Percentiles rank a stretch among this genome's conserved stretches.
Conservation (phyloP, 2,113 vertebrate genomes). For the Arizona elegans region DNA sequence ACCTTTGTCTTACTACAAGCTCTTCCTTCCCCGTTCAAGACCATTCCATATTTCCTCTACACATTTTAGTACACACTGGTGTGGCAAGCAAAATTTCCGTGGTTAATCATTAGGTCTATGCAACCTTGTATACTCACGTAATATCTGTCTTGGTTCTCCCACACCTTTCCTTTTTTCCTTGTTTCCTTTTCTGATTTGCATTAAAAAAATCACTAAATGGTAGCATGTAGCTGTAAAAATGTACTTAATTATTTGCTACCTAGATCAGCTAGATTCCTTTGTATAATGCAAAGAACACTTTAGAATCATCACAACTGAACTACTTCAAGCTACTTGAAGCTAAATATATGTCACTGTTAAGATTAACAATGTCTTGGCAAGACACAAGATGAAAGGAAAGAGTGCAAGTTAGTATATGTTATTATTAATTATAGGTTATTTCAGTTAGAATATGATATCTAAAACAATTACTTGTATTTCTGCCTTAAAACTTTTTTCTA, state of each 20-base stretch:
- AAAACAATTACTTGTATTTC: not conserved
- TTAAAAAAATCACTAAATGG: slow-evolving; percentile 27
- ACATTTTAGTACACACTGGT: not conserved
- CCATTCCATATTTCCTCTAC: not conserved
- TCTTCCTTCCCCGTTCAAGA: not conserved
- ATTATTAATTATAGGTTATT: slow-evolving; percentile 16
- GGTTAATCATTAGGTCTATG: not conserved
- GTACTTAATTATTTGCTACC: slow-evolving; percentile 42
- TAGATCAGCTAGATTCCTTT: slow-evolving; percentile 9
- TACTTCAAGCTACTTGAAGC: slow-evolving; percentile 30
- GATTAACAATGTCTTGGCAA: slow-evolving; percentile 21
- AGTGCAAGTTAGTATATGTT: slow-evolving; percentile 19
- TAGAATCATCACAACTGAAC: slow-evolving; percentile 34
- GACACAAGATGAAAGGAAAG: not conserved
- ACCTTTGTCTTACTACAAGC: not conserved
- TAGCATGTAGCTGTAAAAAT: slow-evolving; percentile 20
- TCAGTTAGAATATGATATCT: not conserved
- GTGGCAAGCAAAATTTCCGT: not conserved
- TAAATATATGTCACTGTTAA: not conserved
- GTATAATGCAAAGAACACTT: slow-evolving; percentile 14
- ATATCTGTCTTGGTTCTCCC: not conserved
- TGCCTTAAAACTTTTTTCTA: not conserved
- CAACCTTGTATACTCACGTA: not conserved
- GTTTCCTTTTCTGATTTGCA: not conserved
- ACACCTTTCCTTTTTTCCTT: not conserved